Percentiles rank a stretch among this genome's conserved stretches.
Evolutionary conservation across 2,797 vertebrate genomes (phyloP).

Genomic region (Lepilemur ruficaudatus): DNA sequence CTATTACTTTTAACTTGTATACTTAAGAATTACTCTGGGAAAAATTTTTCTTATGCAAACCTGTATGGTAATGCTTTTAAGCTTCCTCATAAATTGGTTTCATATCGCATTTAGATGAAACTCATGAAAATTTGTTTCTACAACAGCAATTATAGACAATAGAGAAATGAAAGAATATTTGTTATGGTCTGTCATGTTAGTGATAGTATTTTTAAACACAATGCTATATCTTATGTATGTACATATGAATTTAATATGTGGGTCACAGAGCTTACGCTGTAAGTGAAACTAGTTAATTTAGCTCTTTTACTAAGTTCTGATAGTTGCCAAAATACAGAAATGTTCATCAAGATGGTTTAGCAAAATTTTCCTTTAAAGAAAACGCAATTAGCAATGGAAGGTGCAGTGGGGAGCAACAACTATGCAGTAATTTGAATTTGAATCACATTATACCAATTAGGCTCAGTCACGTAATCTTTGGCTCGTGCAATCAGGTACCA

Average conservation of each 20-base stretch:
- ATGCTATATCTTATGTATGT: neutral
- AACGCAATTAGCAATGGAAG: neutral
- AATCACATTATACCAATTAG: neutral
- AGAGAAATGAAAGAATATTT: neutral
- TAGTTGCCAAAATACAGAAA: conserved; percentile 18
- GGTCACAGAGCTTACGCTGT: neutral
- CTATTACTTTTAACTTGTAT: conserved; percentile 46
- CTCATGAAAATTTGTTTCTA: conserved; percentile 25
- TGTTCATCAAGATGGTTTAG: neutral
- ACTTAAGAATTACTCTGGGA: conserved; percentile 9
- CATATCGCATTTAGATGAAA: conserved; percentile 22
- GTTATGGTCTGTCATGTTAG: neutral
- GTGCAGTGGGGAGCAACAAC: neutral
- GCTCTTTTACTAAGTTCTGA: neutral
- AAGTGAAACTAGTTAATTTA: conserved; percentile 31
- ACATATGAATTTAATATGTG: neutral
- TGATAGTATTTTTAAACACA: conserved; percentile 3
- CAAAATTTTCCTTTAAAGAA: neutral
- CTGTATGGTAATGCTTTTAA: conserved; percentile 17
- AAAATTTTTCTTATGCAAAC: conserved; percentile 30
- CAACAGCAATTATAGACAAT: neutral
- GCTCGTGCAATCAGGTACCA: neutral
- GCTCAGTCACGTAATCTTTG: neutral
- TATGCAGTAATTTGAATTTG: neutral
- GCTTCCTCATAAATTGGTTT: neutral